Evolutionary conservation across 2,888 invertebrate genomes (phyloP), one percentile per base, ranked within the genome.

Genomic region (Leptopilina drosophilae): DNA sequence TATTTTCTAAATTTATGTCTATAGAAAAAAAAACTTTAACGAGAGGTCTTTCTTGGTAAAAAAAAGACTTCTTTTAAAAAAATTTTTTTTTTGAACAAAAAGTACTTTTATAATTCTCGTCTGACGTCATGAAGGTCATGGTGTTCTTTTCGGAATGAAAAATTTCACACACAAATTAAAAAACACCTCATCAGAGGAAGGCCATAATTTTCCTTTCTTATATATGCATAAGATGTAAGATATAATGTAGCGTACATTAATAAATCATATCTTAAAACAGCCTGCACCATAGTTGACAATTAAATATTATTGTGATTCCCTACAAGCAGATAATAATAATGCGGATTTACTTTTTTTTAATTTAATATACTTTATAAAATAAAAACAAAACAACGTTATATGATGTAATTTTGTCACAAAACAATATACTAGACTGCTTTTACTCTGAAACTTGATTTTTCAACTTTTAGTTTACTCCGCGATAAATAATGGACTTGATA

Each of bases 401-500:
- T 62, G 62, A 62, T 20, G 62, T 20, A 62, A 62, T 62, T 62
- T 20, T 9, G 62, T 20, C 59, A 15, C 59, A 59, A 59, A n/a
- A 59, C n/a, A 59, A 59, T 20, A 49, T 9, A 3, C 1, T 8
- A 9, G 20, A n/a, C 20, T 20, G 62, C 20, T 62, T 62, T 62
- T 20, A 62, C n/a, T 62, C n/a, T 62, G 9, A 62, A 62, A 15
- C 20, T 62, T 62, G 20, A 59, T 59, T 62, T 62, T 62, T 62
- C 20, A 20, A 62, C 62, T 62, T 62, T 62, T 62, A 59, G 59
- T 59, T n/a, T 15, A n/a, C 3, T 33, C 33, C 33, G 2, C n/a
- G n/a, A n/a, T 59, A 59, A 59, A 59, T 62, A 62, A 62, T 62
- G 8, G 62, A 62, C 62, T 62, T 26, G 62, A 62, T 62, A 20